Evolutionary conservation across 2,113 vertebrate species (phyloP).

Genomic region (Heloderma charlesbogerti): DNA sequence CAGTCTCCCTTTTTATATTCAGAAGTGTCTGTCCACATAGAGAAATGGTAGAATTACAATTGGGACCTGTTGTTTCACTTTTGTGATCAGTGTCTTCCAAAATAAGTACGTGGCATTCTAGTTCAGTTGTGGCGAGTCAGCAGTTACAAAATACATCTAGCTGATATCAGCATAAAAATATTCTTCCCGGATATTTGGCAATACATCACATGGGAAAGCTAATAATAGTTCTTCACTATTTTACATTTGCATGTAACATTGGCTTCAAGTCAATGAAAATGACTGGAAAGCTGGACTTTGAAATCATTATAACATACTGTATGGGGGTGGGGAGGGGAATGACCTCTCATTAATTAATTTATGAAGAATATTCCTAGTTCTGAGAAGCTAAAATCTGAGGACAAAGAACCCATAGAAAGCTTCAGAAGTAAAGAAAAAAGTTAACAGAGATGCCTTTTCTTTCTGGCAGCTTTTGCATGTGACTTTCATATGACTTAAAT

Average conservation of each 20-base stretch:
- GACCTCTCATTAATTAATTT: constrained; percentile 4
- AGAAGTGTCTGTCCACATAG: background rate
- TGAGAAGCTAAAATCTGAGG: accelerated
- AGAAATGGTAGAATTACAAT: background rate
- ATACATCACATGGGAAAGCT: background rate
- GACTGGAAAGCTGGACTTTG: constrained; percentile 3
- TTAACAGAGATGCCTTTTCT: background rate
- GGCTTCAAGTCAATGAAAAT: background rate
- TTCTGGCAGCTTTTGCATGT: constrained; percentile 20
- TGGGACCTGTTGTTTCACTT: background rate
- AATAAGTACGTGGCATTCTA: background rate
- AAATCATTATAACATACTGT: background rate
- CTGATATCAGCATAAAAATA: constrained; percentile 16
- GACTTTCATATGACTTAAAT: constrained; percentile 52
- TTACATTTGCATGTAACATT: background rate
- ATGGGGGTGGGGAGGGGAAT: background rate
- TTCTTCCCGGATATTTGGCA: constrained; percentile 12
- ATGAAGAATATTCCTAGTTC: background rate
- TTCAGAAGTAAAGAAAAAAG: background rate
- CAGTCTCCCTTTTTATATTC: background rate
- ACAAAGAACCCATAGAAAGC: constrained; percentile 29
- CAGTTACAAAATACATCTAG: background rate
- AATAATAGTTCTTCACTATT: constrained; percentile 15
- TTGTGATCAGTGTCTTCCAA: background rate
- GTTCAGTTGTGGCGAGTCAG: background rate